phyloP scores from a whole-genome alignment of 2,113 vertebrate species.

The Mus musculus region GRCm39 chr17:89772501-89773000 shows the following conservation, averaged over 20 bases:
- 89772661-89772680: background rate
- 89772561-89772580: slow-evolving; percentile 4
- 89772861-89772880: background rate
- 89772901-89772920: background rate
- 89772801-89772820: background rate
- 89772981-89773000: background rate
- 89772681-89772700: background rate
- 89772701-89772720: background rate
- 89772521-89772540: background rate
- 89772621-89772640: background rate
- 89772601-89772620: background rate
- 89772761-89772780: background rate
- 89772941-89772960: background rate
- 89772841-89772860: background rate
- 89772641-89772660: background rate
- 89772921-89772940: background rate
- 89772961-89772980: background rate
- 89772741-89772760: background rate
- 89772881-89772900: background rate
- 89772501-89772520: background rate
- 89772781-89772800: background rate
- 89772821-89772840: background rate
- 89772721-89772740: no score
- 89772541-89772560: slow-evolving; percentile 35
- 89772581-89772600: background rate